Evolutionary conservation across 2,888 invertebrate species (phyloP), one percentile per base, ranked within the genome.

Genomic region (Nycteola revayana): DNA sequence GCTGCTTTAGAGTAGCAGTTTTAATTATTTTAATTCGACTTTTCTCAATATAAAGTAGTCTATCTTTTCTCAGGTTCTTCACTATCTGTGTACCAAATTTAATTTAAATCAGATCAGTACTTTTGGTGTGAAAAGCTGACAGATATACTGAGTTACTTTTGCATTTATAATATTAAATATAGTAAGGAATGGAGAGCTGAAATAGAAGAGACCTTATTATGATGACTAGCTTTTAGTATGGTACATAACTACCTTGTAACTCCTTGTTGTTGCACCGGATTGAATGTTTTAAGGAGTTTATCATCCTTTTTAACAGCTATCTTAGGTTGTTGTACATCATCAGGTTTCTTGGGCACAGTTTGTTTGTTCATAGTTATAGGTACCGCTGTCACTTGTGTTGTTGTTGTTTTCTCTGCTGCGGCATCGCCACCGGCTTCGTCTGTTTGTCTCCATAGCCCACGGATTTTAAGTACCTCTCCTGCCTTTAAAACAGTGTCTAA

Each of bases 401-500:
- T 37, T 0, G 74, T 70, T 39, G 77, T 84, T 28, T 88, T 80
- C 0, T 73, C 77, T 0, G 73, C 51, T 9, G 62, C 41, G 1
- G 81, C 77, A 14, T 70, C 72, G 0, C 66, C 76, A 0, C 68
- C 69, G 0, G 64, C 54, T 14, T 91, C 91, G 35, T 91, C 91
- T 31, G 90, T 89, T 48, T 92, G 93, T 59, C 95, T 90, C 91
- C 95, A 96, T 1, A 96, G 81, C 0, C 96, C 96, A 28, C 95
- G 92, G 29, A 95, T 94, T 72, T 95, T 94, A 2, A 96, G 78
- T 7, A 95, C 91, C 67, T 96, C 95, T 0, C 96, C 96, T 0
- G 95, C 96, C 66, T 93, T 92, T 14, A 96, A 73, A 1, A 96
- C 95, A 45, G 92, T 94, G 53, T 94, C 95, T 39, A 96, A 75